A percentile compares a stretch with the other conserved stretches of the same genome.
Conservation (phyloP, 64 coral and sea anemone genomes). For the Dendronephthya gigantea region DNA sequence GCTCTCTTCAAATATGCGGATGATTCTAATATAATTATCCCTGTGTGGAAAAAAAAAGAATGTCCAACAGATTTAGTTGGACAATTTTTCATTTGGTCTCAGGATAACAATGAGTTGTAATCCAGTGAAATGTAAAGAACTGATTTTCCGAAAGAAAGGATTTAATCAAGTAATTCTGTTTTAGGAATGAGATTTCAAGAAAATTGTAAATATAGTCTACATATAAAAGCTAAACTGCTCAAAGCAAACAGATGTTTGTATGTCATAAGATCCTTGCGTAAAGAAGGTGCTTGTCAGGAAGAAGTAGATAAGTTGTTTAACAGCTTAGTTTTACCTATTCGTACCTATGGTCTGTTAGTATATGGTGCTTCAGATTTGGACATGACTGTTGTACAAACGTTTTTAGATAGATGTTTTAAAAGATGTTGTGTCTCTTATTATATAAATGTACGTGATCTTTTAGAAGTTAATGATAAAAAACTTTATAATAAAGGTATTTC, state of each 20-base stretch:
- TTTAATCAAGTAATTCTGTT: slow-evolving; percentile 1
- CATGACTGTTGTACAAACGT: too few relatives aligned
- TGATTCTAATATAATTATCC: not conserved
- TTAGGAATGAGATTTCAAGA: not conserved
- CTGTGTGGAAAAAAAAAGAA: not conserved
- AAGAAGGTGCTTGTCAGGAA: slow-evolving; percentile 12
- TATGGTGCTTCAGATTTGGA: too few relatives aligned
- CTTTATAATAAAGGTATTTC: not conserved
- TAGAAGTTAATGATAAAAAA: not conserved
- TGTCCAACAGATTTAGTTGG: slow-evolving; percentile 11
- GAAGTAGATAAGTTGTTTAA: slow-evolving; percentile 39
- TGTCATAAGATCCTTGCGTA: slow-evolving; percentile 34
- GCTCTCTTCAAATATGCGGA: too few relatives aligned
- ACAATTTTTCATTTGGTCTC: not conserved
- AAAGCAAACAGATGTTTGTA: slow-evolving; percentile 30
- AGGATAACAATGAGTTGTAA: slow-evolving; percentile 18
- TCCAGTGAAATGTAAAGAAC: slow-evolving; percentile 23
- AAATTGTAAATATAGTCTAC: not conserved
- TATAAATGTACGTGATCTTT: too few relatives aligned
- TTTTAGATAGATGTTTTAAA: too few relatives aligned
- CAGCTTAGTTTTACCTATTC: slow-evolving; percentile 27
- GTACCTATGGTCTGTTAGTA: slow-evolving; percentile 14
- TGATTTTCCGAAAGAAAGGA: slow-evolving; percentile 17
- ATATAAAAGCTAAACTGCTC: slow-evolving; percentile 23
- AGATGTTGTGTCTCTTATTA: too few relatives aligned